phyloP scores from a whole-genome alignment of 1,140 invertebrate species.

The Bombus haemorrhoidalis region DNA sequence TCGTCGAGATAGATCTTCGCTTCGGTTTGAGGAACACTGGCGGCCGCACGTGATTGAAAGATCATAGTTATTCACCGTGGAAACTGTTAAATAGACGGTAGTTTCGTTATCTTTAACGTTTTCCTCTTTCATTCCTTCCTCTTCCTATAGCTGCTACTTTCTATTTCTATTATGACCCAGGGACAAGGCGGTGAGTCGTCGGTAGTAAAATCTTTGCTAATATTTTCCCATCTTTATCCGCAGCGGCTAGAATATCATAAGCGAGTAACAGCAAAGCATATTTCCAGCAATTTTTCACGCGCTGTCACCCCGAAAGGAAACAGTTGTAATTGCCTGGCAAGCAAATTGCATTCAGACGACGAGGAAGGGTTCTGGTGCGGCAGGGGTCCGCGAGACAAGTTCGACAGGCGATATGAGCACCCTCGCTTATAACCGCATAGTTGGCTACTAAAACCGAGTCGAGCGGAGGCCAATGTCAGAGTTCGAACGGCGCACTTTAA shows the following conservation, averaged over 20 bases:
- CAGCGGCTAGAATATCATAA: too few relatives aligned
- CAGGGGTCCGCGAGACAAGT: background rate
- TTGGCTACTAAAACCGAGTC: slow-evolving; percentile 41
- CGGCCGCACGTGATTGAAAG: background rate
- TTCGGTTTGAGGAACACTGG: too few relatives aligned
- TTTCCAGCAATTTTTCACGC: background rate
- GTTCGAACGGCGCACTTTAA: slow-evolving; percentile 65
- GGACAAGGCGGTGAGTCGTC: too few relatives aligned
- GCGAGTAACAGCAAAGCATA: background rate
- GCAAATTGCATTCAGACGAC: background rate
- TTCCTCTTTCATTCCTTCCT: background rate
- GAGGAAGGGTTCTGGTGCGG: background rate
- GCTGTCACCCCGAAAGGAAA: slow-evolving; percentile 1
- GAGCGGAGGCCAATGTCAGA: slow-evolving; percentile 69
- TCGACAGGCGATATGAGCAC: slow-evolving; percentile 39
- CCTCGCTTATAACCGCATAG: slow-evolving; percentile 23
- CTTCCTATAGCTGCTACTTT: background rate
- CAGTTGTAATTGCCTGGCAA: background rate
- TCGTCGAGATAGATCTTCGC: too few relatives aligned
- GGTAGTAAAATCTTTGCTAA: too few relatives aligned
- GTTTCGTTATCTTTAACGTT: background rate
- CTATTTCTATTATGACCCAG: background rate
- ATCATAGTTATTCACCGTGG: background rate
- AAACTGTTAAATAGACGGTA: too few relatives aligned
- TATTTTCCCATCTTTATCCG: background rate